Percentiles rank a stretch among this genome's conserved stretches.
Evolutionary conservation across 2,797 vertebrate genomes (phyloP).

Genomic region (Lepilemur ruficaudatus): DNA sequence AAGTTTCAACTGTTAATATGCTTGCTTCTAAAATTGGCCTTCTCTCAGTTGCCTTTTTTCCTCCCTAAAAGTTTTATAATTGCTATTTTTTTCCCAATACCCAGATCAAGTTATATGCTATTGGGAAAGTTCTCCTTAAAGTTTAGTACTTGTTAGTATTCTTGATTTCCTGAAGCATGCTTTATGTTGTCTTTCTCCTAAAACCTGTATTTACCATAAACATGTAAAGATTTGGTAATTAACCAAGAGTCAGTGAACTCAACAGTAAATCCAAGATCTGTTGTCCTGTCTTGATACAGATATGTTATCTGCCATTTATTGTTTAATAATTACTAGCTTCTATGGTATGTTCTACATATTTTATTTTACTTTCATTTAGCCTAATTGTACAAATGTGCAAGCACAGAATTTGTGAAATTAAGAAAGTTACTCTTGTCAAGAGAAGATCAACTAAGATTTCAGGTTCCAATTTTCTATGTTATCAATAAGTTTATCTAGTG

Average conservation of each 20-base stretch:
- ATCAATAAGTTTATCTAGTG: not conserved
- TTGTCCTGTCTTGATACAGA: not conserved
- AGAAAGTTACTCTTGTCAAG: not conserved
- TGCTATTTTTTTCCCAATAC: not conserved
- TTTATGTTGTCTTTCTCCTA: not conserved
- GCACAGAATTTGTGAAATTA: not conserved
- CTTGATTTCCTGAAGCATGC: not conserved
- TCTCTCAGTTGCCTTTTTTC: no score
- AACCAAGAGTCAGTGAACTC: not conserved
- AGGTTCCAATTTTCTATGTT: not conserved
- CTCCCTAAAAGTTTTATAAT: not conserved
- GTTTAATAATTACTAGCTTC: not conserved
- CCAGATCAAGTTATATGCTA: not conserved
- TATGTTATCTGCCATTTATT: not conserved
- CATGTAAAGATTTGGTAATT: not conserved
- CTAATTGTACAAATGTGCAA: not conserved
- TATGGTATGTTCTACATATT: not conserved
- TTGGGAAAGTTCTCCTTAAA: not conserved
- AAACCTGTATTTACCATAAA: not conserved
- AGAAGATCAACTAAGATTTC: not conserved
- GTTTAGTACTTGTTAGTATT: not conserved
- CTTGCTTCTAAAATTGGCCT: not conserved
- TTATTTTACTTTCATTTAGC: not conserved
- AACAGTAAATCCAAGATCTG: not conserved
- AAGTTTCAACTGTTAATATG: not conserved